Evolutionary conservation across 2,797 vertebrate species (phyloP).

Genomic region (Orestias chungarensis): DNA sequence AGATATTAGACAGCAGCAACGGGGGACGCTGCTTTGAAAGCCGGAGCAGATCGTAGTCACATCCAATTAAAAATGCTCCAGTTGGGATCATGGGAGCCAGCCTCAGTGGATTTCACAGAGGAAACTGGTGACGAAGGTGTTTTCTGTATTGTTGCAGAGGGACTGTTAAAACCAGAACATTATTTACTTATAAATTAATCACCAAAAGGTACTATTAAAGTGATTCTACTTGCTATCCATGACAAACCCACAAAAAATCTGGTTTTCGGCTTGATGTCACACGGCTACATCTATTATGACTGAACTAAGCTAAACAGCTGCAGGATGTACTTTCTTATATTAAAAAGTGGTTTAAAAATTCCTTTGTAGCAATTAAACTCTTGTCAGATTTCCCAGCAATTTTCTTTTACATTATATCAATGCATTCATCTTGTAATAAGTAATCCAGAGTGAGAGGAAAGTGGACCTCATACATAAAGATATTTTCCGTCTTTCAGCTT

Average conservation of each 20-base stretch:
- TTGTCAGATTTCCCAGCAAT: background rate
- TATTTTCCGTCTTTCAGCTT: constrained; percentile 48
- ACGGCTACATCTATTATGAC: background rate
- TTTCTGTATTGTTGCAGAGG: constrained; percentile 11
- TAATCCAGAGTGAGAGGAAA: constrained; percentile 9
- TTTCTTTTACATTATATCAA: constrained; percentile 10
- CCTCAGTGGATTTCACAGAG: constrained; percentile 16
- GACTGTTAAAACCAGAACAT: background rate
- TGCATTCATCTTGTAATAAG: constrained; percentile 4
- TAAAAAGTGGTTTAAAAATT: constrained; percentile 9
- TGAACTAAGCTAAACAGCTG: background rate
- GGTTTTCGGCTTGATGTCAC: too few relatives aligned
- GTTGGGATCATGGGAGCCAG: constrained; percentile 6
- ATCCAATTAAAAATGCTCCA: constrained; percentile 31
- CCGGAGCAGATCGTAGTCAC: constrained; percentile 30
- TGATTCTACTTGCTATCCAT: too few relatives aligned
- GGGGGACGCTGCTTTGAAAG: constrained; percentile 21
- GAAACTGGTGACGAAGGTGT: constrained; percentile 8
- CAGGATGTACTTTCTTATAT: background rate
- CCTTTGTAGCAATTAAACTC: background rate
- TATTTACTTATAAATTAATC: constrained; percentile 21
- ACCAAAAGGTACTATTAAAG: background rate
- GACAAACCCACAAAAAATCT: too few relatives aligned
- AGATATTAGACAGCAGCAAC: constrained; percentile 24
- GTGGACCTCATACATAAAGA: constrained; percentile 41